These are phyloP conservation scores for Rhamphomyia laevipes DNA, from an alignment of 2,888 invertebrate genomes.

Conservation along the genomic window DNA sequence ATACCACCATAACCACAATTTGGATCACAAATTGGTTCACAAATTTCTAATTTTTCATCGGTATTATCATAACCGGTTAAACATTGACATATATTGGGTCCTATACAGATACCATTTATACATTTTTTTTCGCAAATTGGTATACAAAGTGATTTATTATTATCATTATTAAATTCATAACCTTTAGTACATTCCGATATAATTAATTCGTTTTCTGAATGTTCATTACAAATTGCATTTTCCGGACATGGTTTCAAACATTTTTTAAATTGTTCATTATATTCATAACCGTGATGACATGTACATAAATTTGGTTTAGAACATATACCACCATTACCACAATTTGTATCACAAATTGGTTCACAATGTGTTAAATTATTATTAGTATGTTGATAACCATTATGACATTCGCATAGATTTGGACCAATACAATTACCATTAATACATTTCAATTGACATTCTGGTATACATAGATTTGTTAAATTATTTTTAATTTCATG, in stretches of 20 bases:
- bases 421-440: constrained; percentile 40
- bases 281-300: constrained; percentile 16
- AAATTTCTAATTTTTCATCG: background rate
- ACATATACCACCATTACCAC: constrained; percentile 35
- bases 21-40: constrained; percentile 6
- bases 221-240: no score
- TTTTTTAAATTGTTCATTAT: background rate
- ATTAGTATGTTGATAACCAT: constrained; percentile 25
- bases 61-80: constrained; percentile 18
- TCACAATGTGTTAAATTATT: constrained; percentile 26
- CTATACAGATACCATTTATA: constrained; percentile 35
- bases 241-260: no score
- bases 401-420: constrained; percentile 29
- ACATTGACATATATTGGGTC: constrained; percentile 34
- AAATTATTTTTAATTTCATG: constrained; percentile 17
- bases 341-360: constrained; percentile 29
- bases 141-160: no score
- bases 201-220: no score
- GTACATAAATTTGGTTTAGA: constrained; percentile 32
- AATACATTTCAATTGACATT: constrained; percentile 41
- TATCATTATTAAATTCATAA: no score
- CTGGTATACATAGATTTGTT: constrained; percentile 36
- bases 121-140: constrained; percentile 24
- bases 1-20: constrained; percentile 5
- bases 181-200: constrained; percentile 26